phyloP scores from a whole-genome alignment of 2,888 invertebrate genomes.

The Choristoneura rosaceana region DNA sequence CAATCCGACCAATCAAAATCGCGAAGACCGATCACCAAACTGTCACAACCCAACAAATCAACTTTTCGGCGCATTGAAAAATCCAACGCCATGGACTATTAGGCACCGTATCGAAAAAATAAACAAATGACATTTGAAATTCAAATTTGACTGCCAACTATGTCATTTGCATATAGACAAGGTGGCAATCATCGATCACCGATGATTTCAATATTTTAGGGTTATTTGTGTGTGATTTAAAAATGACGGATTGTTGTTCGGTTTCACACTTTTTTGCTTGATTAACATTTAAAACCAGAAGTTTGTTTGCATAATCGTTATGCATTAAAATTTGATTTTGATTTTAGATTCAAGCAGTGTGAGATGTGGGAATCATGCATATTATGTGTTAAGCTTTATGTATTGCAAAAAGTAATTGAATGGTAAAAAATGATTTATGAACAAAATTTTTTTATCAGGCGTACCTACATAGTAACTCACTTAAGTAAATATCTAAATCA shows the following conservation, averaged over 20 bases:
- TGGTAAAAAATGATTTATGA: background rate
- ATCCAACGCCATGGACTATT: constrained; percentile 68
- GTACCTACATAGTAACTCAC: too few species aligned
- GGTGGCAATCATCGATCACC: constrained; percentile 72
- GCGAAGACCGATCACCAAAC: constrained; percentile 53
- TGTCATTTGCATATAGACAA: constrained; percentile 81
- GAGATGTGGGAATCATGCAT: background rate
- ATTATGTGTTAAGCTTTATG: too few species aligned
- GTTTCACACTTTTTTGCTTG: constrained; percentile 51
- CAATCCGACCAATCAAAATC: constrained; percentile 56
- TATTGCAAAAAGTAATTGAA: background rate
- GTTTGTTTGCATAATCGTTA: background rate
- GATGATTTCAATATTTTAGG: constrained; percentile 68
- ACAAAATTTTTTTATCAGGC: too few species aligned
- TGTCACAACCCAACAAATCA: constrained; percentile 55
- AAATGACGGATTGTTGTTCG: constrained; percentile 52
- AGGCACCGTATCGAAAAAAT: constrained; percentile 73
- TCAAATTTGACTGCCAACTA: constrained; percentile 75
- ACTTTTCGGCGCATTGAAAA: constrained; percentile 59
- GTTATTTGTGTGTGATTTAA: constrained; percentile 56
- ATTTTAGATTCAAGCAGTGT: background rate
- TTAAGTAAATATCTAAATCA: too few species aligned
- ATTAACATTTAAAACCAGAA: constrained; percentile 22
- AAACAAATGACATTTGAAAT: constrained; percentile 79
- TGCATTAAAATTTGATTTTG: background rate